These are phyloP conservation scores for Hemibagrus wyckioides DNA, from an alignment of 2,113 vertebrate genomes.

Conservation along the genomic window DNA sequence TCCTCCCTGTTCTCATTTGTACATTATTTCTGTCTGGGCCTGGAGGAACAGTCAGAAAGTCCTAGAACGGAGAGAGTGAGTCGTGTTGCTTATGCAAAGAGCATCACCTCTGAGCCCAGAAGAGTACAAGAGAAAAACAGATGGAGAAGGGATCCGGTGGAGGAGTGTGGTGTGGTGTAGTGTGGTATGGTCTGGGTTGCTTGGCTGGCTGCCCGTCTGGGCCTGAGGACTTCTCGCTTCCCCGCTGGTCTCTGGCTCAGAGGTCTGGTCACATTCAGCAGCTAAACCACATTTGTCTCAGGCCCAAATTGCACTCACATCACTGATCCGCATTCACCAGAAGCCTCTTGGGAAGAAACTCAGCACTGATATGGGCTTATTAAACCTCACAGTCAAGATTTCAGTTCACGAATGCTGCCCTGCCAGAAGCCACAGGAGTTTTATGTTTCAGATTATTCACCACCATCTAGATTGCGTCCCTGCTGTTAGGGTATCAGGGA, in stretches of 20 bases:
- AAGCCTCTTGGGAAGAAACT: slow-evolving; percentile 41
- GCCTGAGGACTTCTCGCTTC: slow-evolving; percentile 57
- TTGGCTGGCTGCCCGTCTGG: slow-evolving; percentile 58
- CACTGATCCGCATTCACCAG: slow-evolving; percentile 42
- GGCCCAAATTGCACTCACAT: slow-evolving; percentile 42
- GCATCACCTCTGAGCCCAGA: slow-evolving; percentile 33
- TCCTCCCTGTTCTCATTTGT: slow-evolving; percentile 29
- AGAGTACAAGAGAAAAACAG: slow-evolving; percentile 49
- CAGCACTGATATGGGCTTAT: slow-evolving; percentile 7
- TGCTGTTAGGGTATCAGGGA: background rate
- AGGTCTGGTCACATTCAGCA: slow-evolving; percentile 55
- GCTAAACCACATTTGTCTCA: slow-evolving; percentile 61
- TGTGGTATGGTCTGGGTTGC: slow-evolving; percentile 59
- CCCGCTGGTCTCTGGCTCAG: slow-evolving; percentile 64
- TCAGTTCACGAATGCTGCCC: background rate
- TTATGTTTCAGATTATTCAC: slow-evolving; percentile 2
- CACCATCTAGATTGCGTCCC: background rate
- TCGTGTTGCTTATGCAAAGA: slow-evolving; percentile 34
- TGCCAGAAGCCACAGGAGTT: slow-evolving; percentile 23
- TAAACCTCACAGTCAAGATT: slow-evolving; percentile 26
- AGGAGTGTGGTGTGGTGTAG: slow-evolving; percentile 45
- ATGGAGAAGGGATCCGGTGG: slow-evolving; percentile 33
- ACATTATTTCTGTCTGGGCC: slow-evolving; percentile 36
- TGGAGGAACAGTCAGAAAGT: slow-evolving; percentile 13
- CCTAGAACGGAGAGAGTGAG: slow-evolving; percentile 36